These are phyloP conservation scores for Chrysomallon squamiferum DNA, from an alignment of 1,140 invertebrate species.

Conservation along the genomic window DNA sequence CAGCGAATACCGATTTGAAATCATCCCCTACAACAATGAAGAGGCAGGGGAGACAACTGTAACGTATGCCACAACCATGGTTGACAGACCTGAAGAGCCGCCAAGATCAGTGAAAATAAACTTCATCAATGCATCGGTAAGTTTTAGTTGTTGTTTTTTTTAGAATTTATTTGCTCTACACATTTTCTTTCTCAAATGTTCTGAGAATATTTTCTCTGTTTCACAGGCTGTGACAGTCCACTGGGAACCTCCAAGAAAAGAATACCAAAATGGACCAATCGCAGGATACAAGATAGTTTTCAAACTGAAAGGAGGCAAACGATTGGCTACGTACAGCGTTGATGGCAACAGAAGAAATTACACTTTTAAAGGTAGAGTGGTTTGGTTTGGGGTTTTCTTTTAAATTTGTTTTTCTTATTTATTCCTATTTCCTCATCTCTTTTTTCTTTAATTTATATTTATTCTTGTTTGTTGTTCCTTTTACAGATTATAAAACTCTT, in stretches of 20 bases:
- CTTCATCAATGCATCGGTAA: slow-evolving; percentile 23
- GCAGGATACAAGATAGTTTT: slow-evolving; percentile 94
- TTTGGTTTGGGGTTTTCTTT: not conserved
- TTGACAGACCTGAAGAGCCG: slow-evolving; percentile 22
- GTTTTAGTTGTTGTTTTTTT: not conserved
- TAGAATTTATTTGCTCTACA: not conserved
- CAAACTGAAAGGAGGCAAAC: slow-evolving; percentile 47
- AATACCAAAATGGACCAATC: slow-evolving; percentile 83
- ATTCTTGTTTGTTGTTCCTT: slow-evolving; percentile 1
- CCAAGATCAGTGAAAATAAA: slow-evolving; percentile 18
- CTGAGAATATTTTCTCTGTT: not conserved
- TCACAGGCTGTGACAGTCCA: slow-evolving; percentile 82
- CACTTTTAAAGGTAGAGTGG: slow-evolving; percentile 71
- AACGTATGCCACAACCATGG: slow-evolving; percentile 22
- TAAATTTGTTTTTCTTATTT: not conserved
- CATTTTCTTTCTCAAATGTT: not conserved
- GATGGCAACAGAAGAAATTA: slow-evolving; percentile 81
- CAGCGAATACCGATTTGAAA: slow-evolving; percentile 29
- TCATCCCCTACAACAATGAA: slow-evolving; percentile 34
- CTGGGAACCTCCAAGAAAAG: slow-evolving; percentile 76
- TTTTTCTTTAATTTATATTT: no score
- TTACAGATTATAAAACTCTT: no score
- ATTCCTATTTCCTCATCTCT: no score
- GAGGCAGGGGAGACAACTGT: slow-evolving; percentile 28
- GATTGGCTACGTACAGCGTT: slow-evolving; percentile 51